A percentile compares a stretch with the other conserved stretches of the same genome.
phyloP scores from a whole-genome alignment of 2,113 vertebrate species.

The Romanogobio albipinnatus region DNA sequence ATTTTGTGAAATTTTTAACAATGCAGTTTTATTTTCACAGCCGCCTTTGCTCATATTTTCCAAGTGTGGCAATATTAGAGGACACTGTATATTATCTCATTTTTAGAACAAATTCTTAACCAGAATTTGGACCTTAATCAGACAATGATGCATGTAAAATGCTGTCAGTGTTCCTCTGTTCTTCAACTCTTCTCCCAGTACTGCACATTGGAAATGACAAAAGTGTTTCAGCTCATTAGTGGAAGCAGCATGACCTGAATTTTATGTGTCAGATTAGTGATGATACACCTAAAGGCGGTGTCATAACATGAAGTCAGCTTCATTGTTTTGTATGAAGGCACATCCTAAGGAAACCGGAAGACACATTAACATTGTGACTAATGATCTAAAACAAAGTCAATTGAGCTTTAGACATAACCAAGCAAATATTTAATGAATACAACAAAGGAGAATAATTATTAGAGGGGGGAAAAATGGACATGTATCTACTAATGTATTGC shows the following conservation, averaged over 20 bases:
- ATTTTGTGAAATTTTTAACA: no score
- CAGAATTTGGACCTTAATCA: not conserved
- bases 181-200: not conserved
- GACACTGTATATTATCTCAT: not conserved
- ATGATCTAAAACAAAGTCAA: not conserved
- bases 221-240: not conserved
- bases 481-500: not conserved
- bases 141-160: not conserved
- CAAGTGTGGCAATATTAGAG: no score
- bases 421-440: not conserved
- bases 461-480: not conserved
- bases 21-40: no score
- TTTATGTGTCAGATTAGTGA: not conserved
- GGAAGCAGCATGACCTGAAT: not conserved
- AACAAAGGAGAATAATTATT: not conserved
- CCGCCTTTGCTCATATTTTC: no score
- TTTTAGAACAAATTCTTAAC: not conserved
- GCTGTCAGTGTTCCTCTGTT: not conserved
- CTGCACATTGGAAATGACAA: not conserved
- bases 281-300: not conserved
- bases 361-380: slow-evolving; percentile 7
- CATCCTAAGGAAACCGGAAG: not conserved
- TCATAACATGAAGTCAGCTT: not conserved
- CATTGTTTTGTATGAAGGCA: not conserved
- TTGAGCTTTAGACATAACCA: not conserved